These are phyloP conservation scores for Agonopterix heracliana DNA, from an alignment of 2,888 invertebrate genomes.

Conservation along the genomic window DNA sequence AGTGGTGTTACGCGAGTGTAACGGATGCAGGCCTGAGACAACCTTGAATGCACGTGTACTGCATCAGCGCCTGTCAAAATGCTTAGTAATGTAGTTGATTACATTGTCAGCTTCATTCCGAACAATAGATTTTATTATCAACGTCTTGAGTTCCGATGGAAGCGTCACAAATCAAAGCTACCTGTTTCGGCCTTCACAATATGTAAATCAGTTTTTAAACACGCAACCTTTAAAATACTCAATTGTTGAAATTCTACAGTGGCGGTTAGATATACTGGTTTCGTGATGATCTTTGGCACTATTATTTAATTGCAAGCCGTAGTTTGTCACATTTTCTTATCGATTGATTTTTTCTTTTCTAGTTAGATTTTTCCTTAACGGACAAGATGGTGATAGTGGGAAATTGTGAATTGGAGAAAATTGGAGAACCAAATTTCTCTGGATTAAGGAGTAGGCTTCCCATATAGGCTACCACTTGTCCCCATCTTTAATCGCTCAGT, in stretches of 20 bases:
- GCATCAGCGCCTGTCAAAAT: slow-evolving; percentile 27
- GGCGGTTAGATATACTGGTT: slow-evolving; percentile 12
- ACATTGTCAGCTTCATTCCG: neutral
- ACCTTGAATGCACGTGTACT: slow-evolving; percentile 54
- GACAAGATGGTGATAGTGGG: no score
- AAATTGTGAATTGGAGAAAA: no score
- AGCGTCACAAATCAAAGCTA: slow-evolving; percentile 7
- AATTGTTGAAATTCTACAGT: slow-evolving; percentile 13
- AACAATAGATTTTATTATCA: neutral
- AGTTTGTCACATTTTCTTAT: no score
- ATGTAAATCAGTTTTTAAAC: slow-evolving; percentile 17
- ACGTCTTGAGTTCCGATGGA: slow-evolving; percentile 1
- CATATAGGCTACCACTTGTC: no score
- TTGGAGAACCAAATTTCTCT: no score
- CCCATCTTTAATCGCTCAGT: no score
- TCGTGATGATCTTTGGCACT: no score
- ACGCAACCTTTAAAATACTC: slow-evolving; percentile 1
- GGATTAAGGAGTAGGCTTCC: no score
- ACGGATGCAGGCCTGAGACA: slow-evolving; percentile 46
- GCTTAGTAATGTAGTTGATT: neutral
- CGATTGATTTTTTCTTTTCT: no score
- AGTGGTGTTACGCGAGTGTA: slow-evolving; percentile 28
- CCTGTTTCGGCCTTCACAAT: slow-evolving; percentile 19
- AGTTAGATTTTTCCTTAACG: no score
- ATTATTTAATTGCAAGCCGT: no score